Conservation (phyloP, 2,113 vertebrate genomes). For the Antechinus flavipes region DNA sequence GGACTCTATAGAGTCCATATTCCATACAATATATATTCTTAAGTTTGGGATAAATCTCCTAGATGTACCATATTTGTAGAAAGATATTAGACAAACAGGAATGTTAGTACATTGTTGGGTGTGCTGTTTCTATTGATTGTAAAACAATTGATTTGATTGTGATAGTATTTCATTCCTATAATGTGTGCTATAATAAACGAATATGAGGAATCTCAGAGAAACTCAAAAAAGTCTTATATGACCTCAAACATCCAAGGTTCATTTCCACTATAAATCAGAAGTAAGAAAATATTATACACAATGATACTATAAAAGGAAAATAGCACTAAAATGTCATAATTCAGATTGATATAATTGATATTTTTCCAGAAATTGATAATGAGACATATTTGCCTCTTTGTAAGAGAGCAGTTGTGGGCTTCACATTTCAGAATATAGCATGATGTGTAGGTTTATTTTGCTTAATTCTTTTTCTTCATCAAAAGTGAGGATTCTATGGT, state of each 20-base stretch:
- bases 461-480: neutral
- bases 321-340: neutral
- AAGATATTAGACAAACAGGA: neutral
- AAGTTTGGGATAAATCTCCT: neutral
- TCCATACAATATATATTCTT: neutral
- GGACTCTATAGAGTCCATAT: neutral
- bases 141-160: neutral
- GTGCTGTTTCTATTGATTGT: neutral
- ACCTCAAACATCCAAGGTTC: neutral
- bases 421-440: neutral
- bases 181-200: neutral
- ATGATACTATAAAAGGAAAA: neutral
- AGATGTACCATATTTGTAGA: neutral
- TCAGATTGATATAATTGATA: neutral
- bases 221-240: neutral
- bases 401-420: neutral
- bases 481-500: neutral
- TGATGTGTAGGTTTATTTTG: neutral
- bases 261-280: neutral
- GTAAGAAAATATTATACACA: neutral
- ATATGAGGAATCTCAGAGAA: neutral
- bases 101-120: neutral
- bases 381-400: neutral
- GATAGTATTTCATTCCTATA: neutral
- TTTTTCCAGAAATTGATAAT: neutral